Conservation (phyloP, 2,113 vertebrate genomes). For the Urocitellus parryii region DNA sequence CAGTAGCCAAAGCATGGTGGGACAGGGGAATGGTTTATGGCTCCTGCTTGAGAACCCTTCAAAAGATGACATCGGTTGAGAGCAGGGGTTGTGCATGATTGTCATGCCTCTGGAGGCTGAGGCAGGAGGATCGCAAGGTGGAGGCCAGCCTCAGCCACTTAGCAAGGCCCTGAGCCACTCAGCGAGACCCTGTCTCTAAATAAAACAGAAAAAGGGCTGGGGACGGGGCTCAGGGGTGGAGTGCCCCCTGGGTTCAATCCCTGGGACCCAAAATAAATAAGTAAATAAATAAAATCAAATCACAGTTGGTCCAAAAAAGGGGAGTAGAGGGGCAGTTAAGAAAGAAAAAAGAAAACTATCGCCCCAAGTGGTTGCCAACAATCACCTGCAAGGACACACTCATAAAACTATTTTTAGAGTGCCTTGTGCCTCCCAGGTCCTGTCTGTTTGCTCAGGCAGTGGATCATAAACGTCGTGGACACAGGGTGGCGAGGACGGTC, state of each 20-base stretch:
- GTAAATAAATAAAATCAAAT: not conserved
- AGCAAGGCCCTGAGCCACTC: too few relatives aligned
- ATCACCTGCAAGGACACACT: not conserved
- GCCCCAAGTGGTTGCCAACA: not conserved
- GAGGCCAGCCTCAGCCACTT: not conserved
- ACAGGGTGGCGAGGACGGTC: not conserved
- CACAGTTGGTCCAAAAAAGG: not conserved
- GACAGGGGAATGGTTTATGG: not conserved
- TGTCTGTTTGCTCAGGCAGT: not conserved
- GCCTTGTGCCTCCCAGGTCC: not conserved
- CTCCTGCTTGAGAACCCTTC: not conserved
- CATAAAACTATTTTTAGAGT: constrained; percentile 50
- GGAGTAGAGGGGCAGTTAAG: not conserved
- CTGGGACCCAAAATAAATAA: not conserved
- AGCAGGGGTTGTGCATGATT: too few relatives aligned
- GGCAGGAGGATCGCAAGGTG: too few relatives aligned
- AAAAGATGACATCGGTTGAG: not conserved
- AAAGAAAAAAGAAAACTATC: not conserved
- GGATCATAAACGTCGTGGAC: not conserved
- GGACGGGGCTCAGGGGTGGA: not conserved
- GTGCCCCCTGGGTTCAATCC: not conserved
- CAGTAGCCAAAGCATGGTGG: not conserved
- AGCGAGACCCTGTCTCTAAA: not conserved
- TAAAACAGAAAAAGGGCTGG: not conserved
- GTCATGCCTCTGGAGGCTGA: too few relatives aligned